Evolutionary conservation across 1,140 invertebrate genomes (phyloP), one percentile per base, ranked within the genome.

Genomic region (Plectrocnemia conspersa): DNA sequence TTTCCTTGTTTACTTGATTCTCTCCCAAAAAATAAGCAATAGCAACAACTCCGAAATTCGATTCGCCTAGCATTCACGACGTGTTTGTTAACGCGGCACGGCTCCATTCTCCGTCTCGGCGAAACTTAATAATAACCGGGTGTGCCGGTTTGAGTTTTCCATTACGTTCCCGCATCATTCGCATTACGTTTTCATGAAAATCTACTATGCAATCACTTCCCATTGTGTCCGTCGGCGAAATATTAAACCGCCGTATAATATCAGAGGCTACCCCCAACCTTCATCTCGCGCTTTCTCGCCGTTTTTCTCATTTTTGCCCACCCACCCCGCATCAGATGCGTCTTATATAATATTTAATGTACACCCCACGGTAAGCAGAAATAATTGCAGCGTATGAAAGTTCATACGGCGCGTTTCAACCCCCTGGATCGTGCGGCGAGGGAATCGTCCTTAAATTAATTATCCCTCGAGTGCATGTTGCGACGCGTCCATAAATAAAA

Each of bases 161-260:
- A 61, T 61, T 61, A 61, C 52, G 33, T 27, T 35, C 33, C 15
- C 35, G 54, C 55, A 42, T 52, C 48, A 44, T 36, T 50, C 55
- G 52, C 52, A 58, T 61, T 61, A 61, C 47, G 41, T 55, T 61
- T 61, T 61, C 59, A 61, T 61, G 59, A 61, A 58, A 61, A 58
- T 61, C 55, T 61, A 61, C 59, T 55, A 55, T 52, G 55, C 59
- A 61, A 61, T 61, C 59, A 61, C 52, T 61, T 61, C 47, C 52
- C 42, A 54, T 54, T 54, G 52, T 44, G 52, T 45, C 40, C 52
- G 52, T 21, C 27, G 42, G 32, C 35, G 15, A 45, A 54, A 41
- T 58, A 53, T 58, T 53, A 58, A 58, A 57, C 49, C 55, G 6
- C 32, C 49, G 47, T 50, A 50, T 50, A 27, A 9, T 38, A 45